Evolutionary conservation across 2,113 vertebrate genomes (phyloP), one percentile per base, ranked within the genome.

Genomic region (Dipodomys merriami): DNA sequence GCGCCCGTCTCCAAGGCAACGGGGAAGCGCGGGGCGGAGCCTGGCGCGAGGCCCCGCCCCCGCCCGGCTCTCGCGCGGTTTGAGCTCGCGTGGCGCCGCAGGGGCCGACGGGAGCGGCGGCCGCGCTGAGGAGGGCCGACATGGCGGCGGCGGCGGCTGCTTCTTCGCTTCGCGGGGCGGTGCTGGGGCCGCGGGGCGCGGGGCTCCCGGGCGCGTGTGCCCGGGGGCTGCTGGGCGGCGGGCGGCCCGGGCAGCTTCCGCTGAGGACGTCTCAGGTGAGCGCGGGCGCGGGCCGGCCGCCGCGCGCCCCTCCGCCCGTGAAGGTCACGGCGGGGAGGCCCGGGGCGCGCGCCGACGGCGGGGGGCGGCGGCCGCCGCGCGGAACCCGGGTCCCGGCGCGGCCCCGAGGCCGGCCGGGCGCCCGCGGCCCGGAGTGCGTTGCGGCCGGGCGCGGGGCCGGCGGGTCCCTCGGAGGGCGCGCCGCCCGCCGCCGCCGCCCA

Each of bases 291-390:
- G 16, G 3, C 30, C 1, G 44, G 60, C n/a, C 35, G 64, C 35
- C 79, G 57, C 30, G 68, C 44, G 95, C 60, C 84, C 87, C 73
- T 77, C 83, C 57, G 77, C 73, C 72, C 49, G n/a, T 97, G 97
- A 97, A 97, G 97, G 97, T 97, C 97, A 97, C 90, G 27, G 95
- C 94, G 39, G 88, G 87, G 96, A 92, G 90, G 92, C 80, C 88
- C 57, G 27, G 92, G 86, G 88, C 74, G 81, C 76, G 68, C 44
- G 67, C 81, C 12, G 5, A 65, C 62, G 12, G 93, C 68, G 10
- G 33, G n/a, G 23, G 10, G 30, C 29, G 30, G 3, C 13, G 30
- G 80, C 65, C 60, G 15, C 29, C 25, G 22, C 10, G 72, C 49
- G 8, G 7, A 19, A 86, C 12, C 89, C 12, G 30, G 29, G 15